Percentiles rank a stretch among this genome's conserved stretches.
Conservation (phyloP, 2,113 vertebrate species). For the Tupaia chinensis region DNA sequence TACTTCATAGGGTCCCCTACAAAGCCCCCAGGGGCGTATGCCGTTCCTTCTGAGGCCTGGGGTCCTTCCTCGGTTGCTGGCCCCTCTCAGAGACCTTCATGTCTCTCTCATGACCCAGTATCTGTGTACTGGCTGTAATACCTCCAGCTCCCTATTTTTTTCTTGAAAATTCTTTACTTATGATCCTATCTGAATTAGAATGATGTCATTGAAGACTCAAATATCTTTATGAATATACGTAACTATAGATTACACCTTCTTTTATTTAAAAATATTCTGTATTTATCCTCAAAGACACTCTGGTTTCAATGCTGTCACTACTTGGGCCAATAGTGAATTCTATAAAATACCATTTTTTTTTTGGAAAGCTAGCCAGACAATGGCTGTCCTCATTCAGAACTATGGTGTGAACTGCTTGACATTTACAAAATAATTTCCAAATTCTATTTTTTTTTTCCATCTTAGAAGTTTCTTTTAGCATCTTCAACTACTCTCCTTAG, state of each 20-base stretch:
- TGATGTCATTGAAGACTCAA: background rate
- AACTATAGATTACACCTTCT: background rate
- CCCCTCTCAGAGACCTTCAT: conserved; percentile 68
- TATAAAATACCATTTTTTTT: background rate
- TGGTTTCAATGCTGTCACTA: conserved; percentile 7
- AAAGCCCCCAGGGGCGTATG: conserved; percentile 78
- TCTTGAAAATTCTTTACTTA: conserved; percentile 78
- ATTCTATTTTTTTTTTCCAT: background rate
- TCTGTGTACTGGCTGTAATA: conserved; percentile 51
- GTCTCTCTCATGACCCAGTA: conserved; percentile 76
- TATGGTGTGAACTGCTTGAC: background rate
- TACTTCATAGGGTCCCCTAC: conserved; percentile 79
- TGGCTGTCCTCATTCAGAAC: background rate
- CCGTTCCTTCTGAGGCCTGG: conserved; percentile 80
- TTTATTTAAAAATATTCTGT: background rate
- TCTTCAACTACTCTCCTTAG: conserved; percentile 62
- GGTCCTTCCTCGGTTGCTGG: conserved; percentile 62
- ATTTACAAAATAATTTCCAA: background rate
- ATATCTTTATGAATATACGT: background rate
- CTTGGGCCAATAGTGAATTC: background rate
- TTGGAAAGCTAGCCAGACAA: background rate
- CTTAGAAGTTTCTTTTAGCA: conserved; percentile 54
- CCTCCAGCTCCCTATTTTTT: conserved; percentile 60
- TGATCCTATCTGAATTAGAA: conserved; percentile 60
- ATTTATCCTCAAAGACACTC: conserved; percentile 64